Evolutionary conservation across 2,797 vertebrate species (phyloP), one percentile per base, ranked within the genome.

Genomic region (Onychomys arenicola): DNA sequence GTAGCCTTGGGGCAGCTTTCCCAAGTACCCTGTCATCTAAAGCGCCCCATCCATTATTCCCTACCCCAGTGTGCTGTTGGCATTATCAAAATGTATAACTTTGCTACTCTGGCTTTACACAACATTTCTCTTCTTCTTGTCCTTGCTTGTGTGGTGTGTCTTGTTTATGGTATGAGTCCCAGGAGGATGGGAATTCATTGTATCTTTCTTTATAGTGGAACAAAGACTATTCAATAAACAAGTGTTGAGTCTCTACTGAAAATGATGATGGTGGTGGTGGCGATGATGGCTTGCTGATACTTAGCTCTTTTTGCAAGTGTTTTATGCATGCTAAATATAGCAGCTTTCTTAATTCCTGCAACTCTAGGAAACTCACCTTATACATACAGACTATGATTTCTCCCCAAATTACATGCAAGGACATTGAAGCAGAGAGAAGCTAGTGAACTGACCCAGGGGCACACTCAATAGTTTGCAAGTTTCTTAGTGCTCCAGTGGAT

Each of bases 31-130:
- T 8, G 2, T 12, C 86, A 2, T 16, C 65, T 37, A n/a, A 52
- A 37, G 2, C 2, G 12, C 32, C 32, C 2, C 16, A 40, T 19
- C 17, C 2, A 0, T 29, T 5, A 21, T 17, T 57, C 61, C 59
- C 21, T 29, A 65, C 10, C 1, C 23, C 25, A 23, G 25, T 32
- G 46, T 19, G 16, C 46, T 21, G 34, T 6, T n/a, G 10, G 34
- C 40, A n/a, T 16, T 23, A 9, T 12, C 8, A 10, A 17, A 6
- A 19, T 29, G 43, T 5, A 6, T 17, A 59, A 34, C 25, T 49
- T 3, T 14, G 8, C 14, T 40, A 5, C 7, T 21, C 40, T 21
- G 3, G 14, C n/a, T 84, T 37, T 1, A 65, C 5, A 6, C 1
- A 17, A 9, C 63, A 49, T 12, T 83, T 86, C 55, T 16, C 21